phyloP scores from a whole-genome alignment of 2,888 invertebrate genomes.

The Serripes groenlandicus region DNA sequence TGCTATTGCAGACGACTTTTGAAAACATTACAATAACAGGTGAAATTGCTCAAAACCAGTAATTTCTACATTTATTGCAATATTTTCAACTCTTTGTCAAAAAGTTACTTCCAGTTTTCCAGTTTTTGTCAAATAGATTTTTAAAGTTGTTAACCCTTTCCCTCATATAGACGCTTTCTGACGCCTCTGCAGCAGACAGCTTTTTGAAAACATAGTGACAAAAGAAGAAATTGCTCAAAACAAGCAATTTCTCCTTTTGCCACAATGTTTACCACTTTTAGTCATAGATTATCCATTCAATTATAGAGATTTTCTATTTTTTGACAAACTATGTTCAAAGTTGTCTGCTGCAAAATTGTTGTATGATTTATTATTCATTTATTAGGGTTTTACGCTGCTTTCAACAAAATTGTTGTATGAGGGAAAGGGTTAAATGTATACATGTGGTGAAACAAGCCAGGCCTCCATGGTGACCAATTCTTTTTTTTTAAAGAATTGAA shows the following conservation, averaged over 20 bases:
- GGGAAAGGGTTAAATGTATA: no score
- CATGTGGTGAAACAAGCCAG: no score
- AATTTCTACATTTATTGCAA: background rate
- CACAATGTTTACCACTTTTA: no score
- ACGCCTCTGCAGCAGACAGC: background rate
- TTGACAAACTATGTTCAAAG: no score
- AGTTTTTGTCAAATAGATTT: no score
- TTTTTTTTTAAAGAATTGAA: no score
- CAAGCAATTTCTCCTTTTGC: no score
- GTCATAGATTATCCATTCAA: no score
- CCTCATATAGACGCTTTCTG: background rate
- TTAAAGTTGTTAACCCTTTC: background rate
- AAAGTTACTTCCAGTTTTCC: no score
- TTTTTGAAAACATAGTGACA: background rate
- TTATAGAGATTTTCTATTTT: no score
- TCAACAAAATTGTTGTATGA: no score
- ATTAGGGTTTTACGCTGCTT: background rate
- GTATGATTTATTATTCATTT: background rate
- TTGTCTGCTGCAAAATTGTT: background rate
- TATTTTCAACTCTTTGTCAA: background rate
- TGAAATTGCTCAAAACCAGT: conserved; percentile 2
- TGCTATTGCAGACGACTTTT: background rate
- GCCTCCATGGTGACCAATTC: background rate
- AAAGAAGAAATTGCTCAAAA: background rate
- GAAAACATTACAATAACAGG: background rate